A percentile compares a stretch with the other conserved stretches of the same genome.
Evolutionary conservation across 2,888 invertebrate genomes (phyloP).

Genomic region (Petrolisthes cinctipes): DNA sequence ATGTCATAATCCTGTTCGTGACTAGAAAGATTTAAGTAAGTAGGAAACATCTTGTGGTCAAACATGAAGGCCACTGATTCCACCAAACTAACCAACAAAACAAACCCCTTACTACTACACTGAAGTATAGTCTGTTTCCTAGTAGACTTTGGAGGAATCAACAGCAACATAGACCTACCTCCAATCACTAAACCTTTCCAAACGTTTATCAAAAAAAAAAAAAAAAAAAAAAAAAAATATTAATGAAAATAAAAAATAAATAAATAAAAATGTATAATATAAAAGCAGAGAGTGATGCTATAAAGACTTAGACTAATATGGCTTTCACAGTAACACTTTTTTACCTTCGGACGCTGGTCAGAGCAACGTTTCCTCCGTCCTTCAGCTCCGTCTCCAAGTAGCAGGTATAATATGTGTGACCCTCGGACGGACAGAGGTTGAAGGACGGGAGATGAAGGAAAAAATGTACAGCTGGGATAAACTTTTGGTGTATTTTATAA

Average conservation of each 20-base stretch:
- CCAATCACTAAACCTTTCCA: background rate
- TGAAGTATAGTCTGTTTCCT: background rate
- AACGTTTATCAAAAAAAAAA: background rate
- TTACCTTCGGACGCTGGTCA: too few species aligned
- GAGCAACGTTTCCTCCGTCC: too few species aligned
- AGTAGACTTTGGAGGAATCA: background rate
- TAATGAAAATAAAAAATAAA: background rate
- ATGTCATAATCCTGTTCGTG: background rate
- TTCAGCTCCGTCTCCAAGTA: too few species aligned
- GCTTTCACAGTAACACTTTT: too few species aligned
- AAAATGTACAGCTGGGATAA: too few species aligned
- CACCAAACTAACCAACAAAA: background rate
- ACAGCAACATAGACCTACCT: background rate
- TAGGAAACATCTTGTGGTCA: background rate
- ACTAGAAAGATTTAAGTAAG: background rate
- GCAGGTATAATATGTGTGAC: too few species aligned
- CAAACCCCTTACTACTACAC: background rate
- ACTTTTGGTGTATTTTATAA: too few species aligned
- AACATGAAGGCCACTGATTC: background rate
- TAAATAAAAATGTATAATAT: background rate
- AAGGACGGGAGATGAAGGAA: too few species aligned
- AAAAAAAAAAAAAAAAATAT: background rate
- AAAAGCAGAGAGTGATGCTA: too few species aligned
- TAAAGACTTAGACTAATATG: too few species aligned
- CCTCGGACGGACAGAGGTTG: too few species aligned